Percentiles rank a stretch among this genome's conserved stretches.
These are phyloP conservation scores for Actinia equina DNA, from an alignment of 64 coral and sea anemone species.

Conservation along the genomic window DNA sequence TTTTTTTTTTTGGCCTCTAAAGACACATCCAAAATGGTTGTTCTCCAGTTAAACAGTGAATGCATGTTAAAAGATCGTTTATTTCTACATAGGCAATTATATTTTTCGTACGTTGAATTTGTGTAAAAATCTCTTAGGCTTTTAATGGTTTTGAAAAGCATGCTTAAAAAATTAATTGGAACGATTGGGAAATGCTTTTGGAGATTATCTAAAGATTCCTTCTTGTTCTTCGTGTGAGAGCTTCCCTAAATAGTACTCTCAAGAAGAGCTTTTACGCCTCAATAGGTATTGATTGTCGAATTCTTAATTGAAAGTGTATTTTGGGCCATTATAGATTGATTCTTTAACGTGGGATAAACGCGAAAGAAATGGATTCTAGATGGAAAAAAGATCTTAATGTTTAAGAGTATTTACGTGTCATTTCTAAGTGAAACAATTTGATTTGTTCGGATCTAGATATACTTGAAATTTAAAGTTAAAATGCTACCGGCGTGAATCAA, in stretches of 20 bases:
- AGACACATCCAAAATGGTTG: too few relatives aligned
- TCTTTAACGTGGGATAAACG: background rate
- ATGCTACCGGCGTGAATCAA: background rate
- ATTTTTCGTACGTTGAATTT: background rate
- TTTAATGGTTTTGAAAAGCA: conserved; percentile 4
- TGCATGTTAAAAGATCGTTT: too few relatives aligned
- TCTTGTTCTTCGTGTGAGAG: background rate
- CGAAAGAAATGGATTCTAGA: background rate
- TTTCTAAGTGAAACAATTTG: background rate
- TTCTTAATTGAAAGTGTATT: background rate
- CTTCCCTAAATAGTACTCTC: background rate
- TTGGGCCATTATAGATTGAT: conserved; percentile 1
- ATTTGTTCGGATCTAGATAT: background rate
- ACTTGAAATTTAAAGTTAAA: background rate
- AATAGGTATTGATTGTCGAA: conserved; percentile 2
- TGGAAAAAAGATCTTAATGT: conserved; percentile 4
- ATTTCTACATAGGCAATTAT: background rate
- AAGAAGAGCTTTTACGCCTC: background rate
- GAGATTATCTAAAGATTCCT: background rate
- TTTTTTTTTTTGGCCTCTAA: too few relatives aligned
- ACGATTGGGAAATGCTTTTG: background rate
- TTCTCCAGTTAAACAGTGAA: too few relatives aligned
- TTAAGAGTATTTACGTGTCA: background rate
- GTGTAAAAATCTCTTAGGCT: background rate
- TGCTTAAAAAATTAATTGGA: background rate